Base-by-base conservation (phyloP, 2,888 invertebrate genomes). In the Cryptocephalus moraei region DNA sequence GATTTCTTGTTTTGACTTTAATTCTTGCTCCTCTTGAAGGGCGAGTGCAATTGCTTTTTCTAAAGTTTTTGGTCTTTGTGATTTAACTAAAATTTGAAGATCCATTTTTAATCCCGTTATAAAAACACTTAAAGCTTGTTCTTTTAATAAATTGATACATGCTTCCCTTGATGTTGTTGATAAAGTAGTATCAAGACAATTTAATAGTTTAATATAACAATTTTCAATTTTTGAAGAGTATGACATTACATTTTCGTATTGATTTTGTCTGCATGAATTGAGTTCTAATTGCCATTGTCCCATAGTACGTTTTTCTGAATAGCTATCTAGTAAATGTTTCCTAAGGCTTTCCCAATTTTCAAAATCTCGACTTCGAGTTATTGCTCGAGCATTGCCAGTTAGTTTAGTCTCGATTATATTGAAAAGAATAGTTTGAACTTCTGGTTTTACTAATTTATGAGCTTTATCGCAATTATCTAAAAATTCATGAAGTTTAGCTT, bases 201-300 rank as follows among this genome's bases (percentile, higher is more conserved):
- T 59, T 33, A 62, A 50, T 49, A 63, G 45, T 55, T 62, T 60
- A 13, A 61, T 52, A 38, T 56, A 54, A 40, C 59, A 59, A 50
- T 57, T 59, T 54, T 63, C 61, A 8, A 61, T 49, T 44, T 54
- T 57, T 12, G 56, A 57, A 8, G 61, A 47, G 47, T 55, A 62
- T n/a, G 50, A 50, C 13, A 61, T 40, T 11, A 62, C 57, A 33
- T 49, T 52, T 58, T 61, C 58, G 8, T 49, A 51, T 9, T 36
- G 41, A 13, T 45, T 49, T 57, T 61, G 58, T 49, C 50, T 56
- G 44, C 56, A 60, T 13, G 58, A 58, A 48, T 57, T 57, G 41
- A 62, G 41, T 51, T 62, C 57, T 12, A 60, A 41, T 51, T 61
- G 60, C 57, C 59, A 60, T 50, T 62, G 61, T 10, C 54, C 54